Conservation (phyloP, 1,140 invertebrate species). For the Diachasma alloeum region DNA sequence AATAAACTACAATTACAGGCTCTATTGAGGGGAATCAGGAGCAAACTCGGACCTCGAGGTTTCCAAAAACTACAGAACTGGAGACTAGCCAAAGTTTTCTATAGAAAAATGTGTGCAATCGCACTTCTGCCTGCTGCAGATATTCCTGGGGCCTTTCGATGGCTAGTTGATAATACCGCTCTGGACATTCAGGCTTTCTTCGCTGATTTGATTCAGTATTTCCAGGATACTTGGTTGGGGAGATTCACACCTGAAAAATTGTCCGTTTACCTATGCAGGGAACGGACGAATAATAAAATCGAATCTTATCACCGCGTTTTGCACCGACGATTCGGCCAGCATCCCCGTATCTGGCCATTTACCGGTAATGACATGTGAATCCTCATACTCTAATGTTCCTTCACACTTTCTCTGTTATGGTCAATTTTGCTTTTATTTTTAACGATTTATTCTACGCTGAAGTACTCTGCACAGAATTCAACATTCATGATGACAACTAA, state of each 20-base stretch:
- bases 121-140: background rate
- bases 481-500: too few species aligned
- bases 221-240: background rate
- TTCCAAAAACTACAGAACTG: background rate
- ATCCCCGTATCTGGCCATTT: background rate
- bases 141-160: background rate
- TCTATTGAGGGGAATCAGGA: too few species aligned
- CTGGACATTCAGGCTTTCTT: background rate
- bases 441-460: too few species aligned
- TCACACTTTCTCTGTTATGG: too few species aligned
- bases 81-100: background rate
- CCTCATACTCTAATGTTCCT: too few species aligned
- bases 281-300: background rate
- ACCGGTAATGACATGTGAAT: background rate
- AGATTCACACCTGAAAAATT: background rate
- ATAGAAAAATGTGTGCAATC: background rate
- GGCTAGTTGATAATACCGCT: background rate
- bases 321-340: background rate
- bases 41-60: background rate
- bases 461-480: too few species aligned
- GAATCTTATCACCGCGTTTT: background rate
- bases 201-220: background rate
- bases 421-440: too few species aligned
- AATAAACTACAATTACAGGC: too few species aligned
- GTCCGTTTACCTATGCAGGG: background rate